Base-by-base conservation (phyloP, 2,113 vertebrate species). In the Balaeniceps rex region DNA sequence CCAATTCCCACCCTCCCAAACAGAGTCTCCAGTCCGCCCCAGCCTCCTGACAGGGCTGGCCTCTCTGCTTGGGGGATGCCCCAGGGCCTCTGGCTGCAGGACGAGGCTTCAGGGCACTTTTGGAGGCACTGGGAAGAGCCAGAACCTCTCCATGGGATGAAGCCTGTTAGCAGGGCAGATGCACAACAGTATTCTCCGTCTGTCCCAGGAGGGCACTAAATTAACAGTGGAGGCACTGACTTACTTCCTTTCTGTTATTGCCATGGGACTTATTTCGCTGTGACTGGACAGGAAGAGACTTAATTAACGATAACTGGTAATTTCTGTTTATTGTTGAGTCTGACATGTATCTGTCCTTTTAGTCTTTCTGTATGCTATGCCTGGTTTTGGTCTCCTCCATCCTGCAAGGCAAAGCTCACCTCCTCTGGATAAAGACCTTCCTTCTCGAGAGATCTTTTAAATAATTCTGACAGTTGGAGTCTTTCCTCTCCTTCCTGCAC, bases 231-330 rank as follows among this genome's bases (percentile, higher is more conserved):
- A 92, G 88, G 49, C 76, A 57, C 60, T 38, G 81, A 42, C 15
- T 87, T 23, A 15, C 34, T 68, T 84, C 96, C 84, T 40, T 88
- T 54, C 80, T 65, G 44, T 54, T 82, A 54, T 42, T 91, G 76
- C 65, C 49, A 57, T 9, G 44, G 63, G 36, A 81, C 21, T 25
- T 24, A n/a, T n/a, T 88, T 83, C 72, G 42, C 46, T 72, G 70
- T 40, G 55, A 80, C 12, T 29, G 46, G 51, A 74, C 23, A 75
- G 87, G 78, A 93, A 88, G 70, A 91, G 85, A 68, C 57, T 82
- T 88, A 52, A 94, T 94, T 80, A 93, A 83, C n/a, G 46, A 29
- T 64, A 87, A 76, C 38, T 49, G 46, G 49, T 68, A 86, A 42
- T 81, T 87, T 82, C 70, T 95, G 42, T 49, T 91, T 70, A 38